Evolutionary conservation across 2,797 vertebrate genomes (phyloP).

Genomic region (Sebastes nivosus): DNA sequence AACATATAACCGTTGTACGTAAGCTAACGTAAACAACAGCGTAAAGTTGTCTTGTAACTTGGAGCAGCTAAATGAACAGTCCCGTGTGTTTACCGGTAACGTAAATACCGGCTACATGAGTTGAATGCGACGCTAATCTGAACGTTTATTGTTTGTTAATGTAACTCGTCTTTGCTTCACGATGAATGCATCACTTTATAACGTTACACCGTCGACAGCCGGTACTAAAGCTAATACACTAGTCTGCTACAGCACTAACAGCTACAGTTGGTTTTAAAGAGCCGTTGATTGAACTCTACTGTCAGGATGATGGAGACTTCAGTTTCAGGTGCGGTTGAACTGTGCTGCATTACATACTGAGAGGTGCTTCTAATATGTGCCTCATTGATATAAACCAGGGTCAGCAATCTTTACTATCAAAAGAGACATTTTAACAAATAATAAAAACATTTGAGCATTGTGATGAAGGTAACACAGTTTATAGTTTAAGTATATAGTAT

Average conservation of each 20-base stretch:
- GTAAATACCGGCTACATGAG: not conserved
- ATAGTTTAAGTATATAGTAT: no score
- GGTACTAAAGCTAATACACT: not conserved
- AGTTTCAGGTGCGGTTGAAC: not conserved
- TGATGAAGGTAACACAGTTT: no score
- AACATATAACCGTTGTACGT: no score
- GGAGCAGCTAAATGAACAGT: not conserved
- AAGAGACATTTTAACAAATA: no score
- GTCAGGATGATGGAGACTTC: not conserved
- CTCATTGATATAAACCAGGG: not conserved
- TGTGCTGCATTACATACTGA: not conserved
- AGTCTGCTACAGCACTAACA: not conserved
- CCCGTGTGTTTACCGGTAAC: not conserved
- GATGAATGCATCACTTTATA: not conserved
- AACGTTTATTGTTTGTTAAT: not conserved
- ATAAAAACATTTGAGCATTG: no score
- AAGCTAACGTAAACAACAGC: no score
- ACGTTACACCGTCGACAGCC: not conserved
- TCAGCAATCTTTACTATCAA: no score
- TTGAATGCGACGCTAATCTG: not conserved
- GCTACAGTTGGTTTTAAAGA: not conserved
- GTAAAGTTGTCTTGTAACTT: no score
- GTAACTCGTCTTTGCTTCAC: not conserved
- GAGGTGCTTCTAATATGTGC: not conserved
- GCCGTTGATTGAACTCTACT: not conserved